A percentile compares a stretch with the other conserved stretches of the same genome.
These are phyloP conservation scores for Lordiphosa stackelbergi DNA, from an alignment of 1,140 invertebrate genomes.

Conservation along the genomic window DNA sequence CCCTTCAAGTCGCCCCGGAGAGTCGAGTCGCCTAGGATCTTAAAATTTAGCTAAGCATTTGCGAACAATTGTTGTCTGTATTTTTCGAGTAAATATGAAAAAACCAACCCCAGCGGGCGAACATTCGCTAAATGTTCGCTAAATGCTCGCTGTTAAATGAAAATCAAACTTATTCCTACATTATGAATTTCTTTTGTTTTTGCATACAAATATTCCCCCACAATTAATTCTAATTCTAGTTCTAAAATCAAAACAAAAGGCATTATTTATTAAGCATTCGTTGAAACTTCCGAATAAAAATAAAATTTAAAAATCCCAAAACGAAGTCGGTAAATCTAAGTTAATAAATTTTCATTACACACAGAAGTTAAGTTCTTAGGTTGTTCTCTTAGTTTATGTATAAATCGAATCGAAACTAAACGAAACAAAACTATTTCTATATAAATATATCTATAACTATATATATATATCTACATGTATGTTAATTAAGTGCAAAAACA, in stretches of 20 bases:
- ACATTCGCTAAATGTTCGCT: too few species aligned
- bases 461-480: slow-evolving; percentile 7
- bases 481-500: slow-evolving; percentile 34
- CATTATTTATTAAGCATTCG: slow-evolving; percentile 36
- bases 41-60: slow-evolving; percentile 61
- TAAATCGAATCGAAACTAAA: slow-evolving; percentile 34
- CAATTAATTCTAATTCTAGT: slow-evolving; percentile 30
- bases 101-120: too few species aligned
- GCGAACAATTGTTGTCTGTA: slow-evolving; percentile 59
- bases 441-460: slow-evolving; percentile 7
- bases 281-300: slow-evolving; percentile 34
- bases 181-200: too few species aligned
- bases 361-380: slow-evolving; percentile 39
- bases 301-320: slow-evolving; percentile 18
- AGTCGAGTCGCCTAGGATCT: too few species aligned
- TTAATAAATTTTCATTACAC: slow-evolving; percentile 27
- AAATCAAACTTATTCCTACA: slow-evolving; percentile 55
- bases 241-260: slow-evolving; percentile 20
- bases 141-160: slow-evolving; percentile 7
- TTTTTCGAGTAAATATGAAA: slow-evolving; percentile 46
- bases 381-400: slow-evolving; percentile 39
- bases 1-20: slow-evolving; percentile 24
- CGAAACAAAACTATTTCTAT: slow-evolving; percentile 1
- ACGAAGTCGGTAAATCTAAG: slow-evolving; percentile 45
- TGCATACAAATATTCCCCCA: slow-evolving; percentile 63